Evolutionary conservation across 1,140 invertebrate species (phyloP).

Genomic region (Zaprionus inermis): DNA sequence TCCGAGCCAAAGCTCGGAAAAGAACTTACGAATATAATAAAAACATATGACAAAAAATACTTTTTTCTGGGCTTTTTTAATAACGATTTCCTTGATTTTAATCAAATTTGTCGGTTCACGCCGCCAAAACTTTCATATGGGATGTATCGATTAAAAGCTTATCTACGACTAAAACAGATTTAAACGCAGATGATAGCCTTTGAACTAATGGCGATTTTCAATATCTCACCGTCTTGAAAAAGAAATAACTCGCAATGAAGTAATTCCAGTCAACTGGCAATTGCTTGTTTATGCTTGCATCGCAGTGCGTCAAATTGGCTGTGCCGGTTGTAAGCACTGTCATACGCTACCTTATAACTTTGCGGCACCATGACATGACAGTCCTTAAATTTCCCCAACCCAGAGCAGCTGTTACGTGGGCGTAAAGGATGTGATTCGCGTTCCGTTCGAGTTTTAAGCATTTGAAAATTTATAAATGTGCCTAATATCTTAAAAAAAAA

Average conservation of each 20-base stretch:
- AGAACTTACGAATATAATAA: not conserved
- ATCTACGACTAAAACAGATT: not conserved
- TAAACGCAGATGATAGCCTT: not conserved
- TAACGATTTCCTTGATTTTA: not conserved
- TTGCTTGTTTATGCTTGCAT: not conserved
- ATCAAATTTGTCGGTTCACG: not conserved
- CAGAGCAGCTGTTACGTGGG: constrained; percentile 44
- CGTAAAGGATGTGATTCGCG: constrained; percentile 23
- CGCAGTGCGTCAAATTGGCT: constrained; percentile 8
- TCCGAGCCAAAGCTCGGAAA: not conserved
- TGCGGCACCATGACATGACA: constrained; percentile 28
- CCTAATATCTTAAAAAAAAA: constrained; percentile 4
- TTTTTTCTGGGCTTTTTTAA: not conserved
- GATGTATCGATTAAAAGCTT: not conserved
- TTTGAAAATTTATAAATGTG: constrained; percentile 24
- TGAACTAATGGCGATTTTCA: not conserved
- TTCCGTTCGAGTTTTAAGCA: not conserved
- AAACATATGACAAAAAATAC: not conserved
- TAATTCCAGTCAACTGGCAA: not conserved
- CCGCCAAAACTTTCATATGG: not conserved
- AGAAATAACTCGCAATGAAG: not conserved
- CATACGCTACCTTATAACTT: constrained; percentile 7
- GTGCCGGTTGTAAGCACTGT: not conserved
- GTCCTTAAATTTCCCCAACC: constrained; percentile 33
- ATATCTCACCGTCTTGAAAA: not conserved